These are phyloP conservation scores for Ophonus ardosiacus DNA, from an alignment of 2,888 invertebrate genomes.

Conservation along the genomic window DNA sequence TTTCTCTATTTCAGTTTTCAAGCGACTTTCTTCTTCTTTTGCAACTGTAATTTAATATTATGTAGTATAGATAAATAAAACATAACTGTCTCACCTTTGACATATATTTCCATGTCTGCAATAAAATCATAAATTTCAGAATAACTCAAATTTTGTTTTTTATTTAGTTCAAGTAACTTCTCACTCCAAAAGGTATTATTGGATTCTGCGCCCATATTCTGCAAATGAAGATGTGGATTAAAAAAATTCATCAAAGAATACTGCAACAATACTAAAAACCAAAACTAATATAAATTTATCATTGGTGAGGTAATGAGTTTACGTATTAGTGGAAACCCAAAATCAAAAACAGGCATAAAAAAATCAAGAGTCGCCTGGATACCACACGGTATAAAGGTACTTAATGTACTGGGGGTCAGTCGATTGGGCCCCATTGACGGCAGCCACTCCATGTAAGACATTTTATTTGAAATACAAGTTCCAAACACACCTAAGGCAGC, in stretches of 20 bases:
- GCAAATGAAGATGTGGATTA: background rate
- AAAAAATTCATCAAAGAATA: background rate
- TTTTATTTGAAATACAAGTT: no score
- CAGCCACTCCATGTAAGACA: no score
- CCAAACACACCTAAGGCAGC: no score
- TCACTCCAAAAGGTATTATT: background rate
- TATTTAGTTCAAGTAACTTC: conserved; percentile 4
- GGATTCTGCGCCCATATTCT: background rate
- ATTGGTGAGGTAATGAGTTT: no score
- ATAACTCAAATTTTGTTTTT: background rate
- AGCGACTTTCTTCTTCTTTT: conserved; percentile 6
- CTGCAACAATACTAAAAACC: no score
- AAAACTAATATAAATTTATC: no score
- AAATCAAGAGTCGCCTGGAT: no score
- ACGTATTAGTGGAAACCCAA: no score
- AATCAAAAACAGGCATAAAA: no score
- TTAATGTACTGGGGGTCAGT: no score
- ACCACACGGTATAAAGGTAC: no score
- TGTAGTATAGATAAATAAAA: background rate
- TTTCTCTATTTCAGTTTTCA: background rate
- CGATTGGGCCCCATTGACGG: no score
- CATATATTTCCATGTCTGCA: background rate
- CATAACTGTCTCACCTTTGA: conserved; percentile 3
- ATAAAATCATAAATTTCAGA: background rate
- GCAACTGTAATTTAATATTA: background rate